These are phyloP conservation scores for Gobio occitaniae DNA, from an alignment of 2,797 vertebrate species.

Conservation along the genomic window DNA sequence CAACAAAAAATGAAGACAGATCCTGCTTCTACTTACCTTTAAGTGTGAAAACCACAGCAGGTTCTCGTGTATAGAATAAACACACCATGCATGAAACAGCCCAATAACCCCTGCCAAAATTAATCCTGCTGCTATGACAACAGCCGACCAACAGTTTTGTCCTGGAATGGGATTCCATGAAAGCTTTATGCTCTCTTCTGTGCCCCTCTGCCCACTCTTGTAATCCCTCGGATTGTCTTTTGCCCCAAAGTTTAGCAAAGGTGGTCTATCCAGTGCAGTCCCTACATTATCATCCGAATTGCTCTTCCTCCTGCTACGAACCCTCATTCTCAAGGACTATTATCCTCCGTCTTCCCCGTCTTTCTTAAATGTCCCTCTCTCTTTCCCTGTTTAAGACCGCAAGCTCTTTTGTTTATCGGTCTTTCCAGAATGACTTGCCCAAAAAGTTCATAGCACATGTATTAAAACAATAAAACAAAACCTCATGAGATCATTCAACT, in stretches of 20 bases:
- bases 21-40: conserved; percentile 65
- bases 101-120: conserved; percentile 65
- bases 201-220: conserved; percentile 31
- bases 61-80: conserved; percentile 75
- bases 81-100: conserved; percentile 72
- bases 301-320: conserved; percentile 69
- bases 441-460: conserved; percentile 14
- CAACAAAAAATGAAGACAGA: conserved; percentile 2
- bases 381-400: conserved; percentile 6
- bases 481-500: conserved; percentile 42
- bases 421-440: conserved; percentile 45
- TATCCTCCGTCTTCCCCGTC: conserved; percentile 4
- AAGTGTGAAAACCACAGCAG: conserved; percentile 80
- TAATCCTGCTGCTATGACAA: conserved; percentile 73
- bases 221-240: conserved; percentile 15
- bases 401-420: conserved; percentile 38
- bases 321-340: conserved; percentile 66
- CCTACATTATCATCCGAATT: conserved; percentile 41
- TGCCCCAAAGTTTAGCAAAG: conserved; percentile 41
- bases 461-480: conserved; percentile 39
- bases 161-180: conserved; percentile 58
- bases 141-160: conserved; percentile 65
- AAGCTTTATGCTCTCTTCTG: conserved; percentile 41
- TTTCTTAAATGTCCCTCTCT: conserved; percentile 26
- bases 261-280: conserved; percentile 27